Percentiles rank a stretch among this genome's conserved stretches.
These are phyloP conservation scores for Aramus guarauna DNA, from an alignment of 2,113 vertebrate genomes.

Conservation along the genomic window DNA sequence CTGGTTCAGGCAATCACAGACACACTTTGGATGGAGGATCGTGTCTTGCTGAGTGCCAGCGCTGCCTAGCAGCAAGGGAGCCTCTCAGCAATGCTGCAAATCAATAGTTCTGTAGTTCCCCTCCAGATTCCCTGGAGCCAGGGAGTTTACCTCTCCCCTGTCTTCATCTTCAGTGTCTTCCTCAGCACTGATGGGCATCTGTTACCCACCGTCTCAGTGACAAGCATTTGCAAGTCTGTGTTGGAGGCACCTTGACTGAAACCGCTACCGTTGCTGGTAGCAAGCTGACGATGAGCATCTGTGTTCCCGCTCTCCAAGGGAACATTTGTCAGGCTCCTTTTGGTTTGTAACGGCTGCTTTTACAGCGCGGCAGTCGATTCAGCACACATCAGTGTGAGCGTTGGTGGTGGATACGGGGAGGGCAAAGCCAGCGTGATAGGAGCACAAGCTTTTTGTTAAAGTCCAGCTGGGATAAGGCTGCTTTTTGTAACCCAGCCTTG, in stretches of 20 bases:
- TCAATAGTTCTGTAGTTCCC: not conserved
- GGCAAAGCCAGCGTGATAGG: not conserved
- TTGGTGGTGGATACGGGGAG: not conserved
- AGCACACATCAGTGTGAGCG: not conserved
- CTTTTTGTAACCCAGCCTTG: not conserved
- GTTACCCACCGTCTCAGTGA: not conserved
- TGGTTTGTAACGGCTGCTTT: not conserved
- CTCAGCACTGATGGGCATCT: not conserved
- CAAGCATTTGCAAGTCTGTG: not conserved
- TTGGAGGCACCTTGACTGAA: not conserved
- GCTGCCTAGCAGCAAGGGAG: not conserved
- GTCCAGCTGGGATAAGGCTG: not conserved
- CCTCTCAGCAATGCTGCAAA: not conserved
- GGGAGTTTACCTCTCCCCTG: not conserved
- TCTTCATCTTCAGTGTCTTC: not conserved
- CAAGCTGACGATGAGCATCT: not conserved
- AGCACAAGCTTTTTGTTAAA: not conserved
- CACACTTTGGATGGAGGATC: not conserved
- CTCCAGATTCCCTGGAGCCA: not conserved
- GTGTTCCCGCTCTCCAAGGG: not conserved
- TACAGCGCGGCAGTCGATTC: accelerated
- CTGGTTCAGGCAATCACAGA: not conserved
- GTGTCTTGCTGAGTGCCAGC: not conserved
- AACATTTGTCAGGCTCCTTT: not conserved
- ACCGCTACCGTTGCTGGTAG: not conserved